Conservation (phyloP, 2,888 invertebrate genomes). For the Girardia tigrina region DNA sequence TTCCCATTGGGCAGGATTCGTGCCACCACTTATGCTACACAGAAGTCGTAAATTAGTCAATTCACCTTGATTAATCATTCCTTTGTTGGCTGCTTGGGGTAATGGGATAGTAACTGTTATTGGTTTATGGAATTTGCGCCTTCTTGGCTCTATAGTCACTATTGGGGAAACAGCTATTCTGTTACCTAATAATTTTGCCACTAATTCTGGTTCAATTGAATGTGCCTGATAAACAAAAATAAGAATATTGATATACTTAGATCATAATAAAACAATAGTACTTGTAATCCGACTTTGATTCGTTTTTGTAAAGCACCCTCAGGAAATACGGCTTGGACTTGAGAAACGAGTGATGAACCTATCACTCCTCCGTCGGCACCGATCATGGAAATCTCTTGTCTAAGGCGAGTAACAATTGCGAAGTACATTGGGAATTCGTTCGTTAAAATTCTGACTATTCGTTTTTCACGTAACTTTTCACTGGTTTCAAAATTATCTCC, state of each 20-base stretch:
- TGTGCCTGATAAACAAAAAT: slow-evolving; percentile 65
- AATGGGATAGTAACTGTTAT: slow-evolving; percentile 97
- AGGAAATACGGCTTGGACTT: slow-evolving; percentile 97
- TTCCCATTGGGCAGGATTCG: slow-evolving; percentile 96
- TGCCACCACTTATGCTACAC: slow-evolving; percentile 95
- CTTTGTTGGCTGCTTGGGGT: slow-evolving; percentile 84
- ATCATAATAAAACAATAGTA: slow-evolving; percentile 46
- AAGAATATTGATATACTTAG: neutral
- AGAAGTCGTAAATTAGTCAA: slow-evolving; percentile 84
- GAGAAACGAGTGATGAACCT: slow-evolving; percentile 91
- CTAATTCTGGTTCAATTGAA: slow-evolving; percentile 86
- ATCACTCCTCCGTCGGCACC: slow-evolving; percentile 98
- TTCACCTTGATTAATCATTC: slow-evolving; percentile 80
- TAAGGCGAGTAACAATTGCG: slow-evolving; percentile 88
- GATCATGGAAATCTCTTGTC: slow-evolving; percentile 93
- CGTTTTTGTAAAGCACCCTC: slow-evolving; percentile 97
- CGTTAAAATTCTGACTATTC: slow-evolving; percentile 86
- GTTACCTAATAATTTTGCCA: slow-evolving; percentile 76
- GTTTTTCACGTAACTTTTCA: slow-evolving; percentile 65
- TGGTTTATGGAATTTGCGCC: slow-evolving; percentile 98
- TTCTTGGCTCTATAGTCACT: slow-evolving; percentile 91
- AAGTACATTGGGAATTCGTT: slow-evolving; percentile 98
- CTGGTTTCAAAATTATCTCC: slow-evolving; percentile 54
- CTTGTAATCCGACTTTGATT: slow-evolving; percentile 98
- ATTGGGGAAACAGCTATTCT: slow-evolving; percentile 97